These are phyloP conservation scores for Hermetia illucens DNA, from an alignment of 1,140 invertebrate species.

Conservation along the genomic window DNA sequence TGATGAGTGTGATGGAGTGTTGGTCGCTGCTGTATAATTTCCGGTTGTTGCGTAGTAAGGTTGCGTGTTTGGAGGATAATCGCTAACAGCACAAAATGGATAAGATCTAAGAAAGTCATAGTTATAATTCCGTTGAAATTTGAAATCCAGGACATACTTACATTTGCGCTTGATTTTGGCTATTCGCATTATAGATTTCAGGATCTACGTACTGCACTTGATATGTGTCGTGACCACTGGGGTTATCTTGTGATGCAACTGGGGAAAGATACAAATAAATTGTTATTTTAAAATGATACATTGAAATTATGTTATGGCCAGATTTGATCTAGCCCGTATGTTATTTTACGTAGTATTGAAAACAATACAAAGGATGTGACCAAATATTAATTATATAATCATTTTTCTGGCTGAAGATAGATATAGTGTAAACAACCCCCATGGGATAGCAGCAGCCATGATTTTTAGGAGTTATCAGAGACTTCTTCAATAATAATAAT, in stretches of 20 bases:
- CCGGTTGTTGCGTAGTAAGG: constrained; percentile 36
- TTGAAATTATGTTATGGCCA: no score
- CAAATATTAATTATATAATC: not conserved
- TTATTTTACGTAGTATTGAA: not conserved
- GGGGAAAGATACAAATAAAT: constrained; percentile 9
- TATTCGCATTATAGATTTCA: constrained; percentile 39
- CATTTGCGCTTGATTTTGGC: constrained; percentile 45
- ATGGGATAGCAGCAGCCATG: not conserved
- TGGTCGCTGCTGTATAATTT: constrained; percentile 39
- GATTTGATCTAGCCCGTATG: no score
- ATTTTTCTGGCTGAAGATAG: not conserved
- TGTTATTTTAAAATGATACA: not conserved
- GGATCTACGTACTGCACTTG: constrained; percentile 57
- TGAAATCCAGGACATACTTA: constrained; percentile 29
- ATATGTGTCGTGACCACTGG: constrained; percentile 37
- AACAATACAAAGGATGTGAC: not conserved
- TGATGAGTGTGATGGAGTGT: constrained; percentile 40
- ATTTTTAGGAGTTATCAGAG: no score
- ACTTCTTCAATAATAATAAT: no score
- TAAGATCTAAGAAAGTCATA: constrained; percentile 48
- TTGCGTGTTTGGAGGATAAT: constrained; percentile 40
- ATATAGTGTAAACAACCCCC: not conserved
- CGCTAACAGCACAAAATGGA: constrained; percentile 70
- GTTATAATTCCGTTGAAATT: no score
- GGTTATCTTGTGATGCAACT: constrained; percentile 36